phyloP scores from a whole-genome alignment of 2,797 vertebrate species.

The Manis crassicaudata region DNA sequence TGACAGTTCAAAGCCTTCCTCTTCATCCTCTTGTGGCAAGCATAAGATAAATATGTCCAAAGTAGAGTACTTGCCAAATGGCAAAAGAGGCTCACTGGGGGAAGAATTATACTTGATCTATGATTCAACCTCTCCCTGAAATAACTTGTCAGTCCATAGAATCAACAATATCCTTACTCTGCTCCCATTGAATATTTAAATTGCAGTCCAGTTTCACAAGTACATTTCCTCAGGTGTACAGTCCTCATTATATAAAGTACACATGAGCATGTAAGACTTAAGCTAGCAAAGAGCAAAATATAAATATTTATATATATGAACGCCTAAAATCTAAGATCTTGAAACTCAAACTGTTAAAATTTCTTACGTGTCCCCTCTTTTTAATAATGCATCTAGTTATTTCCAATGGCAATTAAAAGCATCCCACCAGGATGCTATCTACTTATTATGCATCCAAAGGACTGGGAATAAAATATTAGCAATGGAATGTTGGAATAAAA shows the following conservation, averaged over 20 bases:
- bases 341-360: slow-evolving; percentile 8
- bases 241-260: not conserved
- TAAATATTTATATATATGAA: not conserved
- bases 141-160: not conserved
- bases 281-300: slow-evolving; percentile 40
- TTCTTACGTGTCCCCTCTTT: not conserved
- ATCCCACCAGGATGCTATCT: not conserved
- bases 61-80: slow-evolving; percentile 9
- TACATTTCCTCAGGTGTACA: not conserved
- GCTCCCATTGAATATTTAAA: not conserved
- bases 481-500: slow-evolving; percentile 32
- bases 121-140: slow-evolving; percentile 9
- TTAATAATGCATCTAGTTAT: not conserved
- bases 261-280: not conserved
- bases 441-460: not conserved
- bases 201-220: not conserved
- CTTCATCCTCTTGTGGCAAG: slow-evolving; percentile 25
- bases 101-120: not conserved
- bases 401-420: slow-evolving; percentile 35
- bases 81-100: not conserved
- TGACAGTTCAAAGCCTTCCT: slow-evolving; percentile 56
- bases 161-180: slow-evolving; percentile 19
- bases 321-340: not conserved
- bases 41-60: slow-evolving; percentile 50
- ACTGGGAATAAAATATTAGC: not conserved